Base-by-base conservation (phyloP, 2,797 vertebrate genomes). In the Novumbra hubbsi region DNA sequence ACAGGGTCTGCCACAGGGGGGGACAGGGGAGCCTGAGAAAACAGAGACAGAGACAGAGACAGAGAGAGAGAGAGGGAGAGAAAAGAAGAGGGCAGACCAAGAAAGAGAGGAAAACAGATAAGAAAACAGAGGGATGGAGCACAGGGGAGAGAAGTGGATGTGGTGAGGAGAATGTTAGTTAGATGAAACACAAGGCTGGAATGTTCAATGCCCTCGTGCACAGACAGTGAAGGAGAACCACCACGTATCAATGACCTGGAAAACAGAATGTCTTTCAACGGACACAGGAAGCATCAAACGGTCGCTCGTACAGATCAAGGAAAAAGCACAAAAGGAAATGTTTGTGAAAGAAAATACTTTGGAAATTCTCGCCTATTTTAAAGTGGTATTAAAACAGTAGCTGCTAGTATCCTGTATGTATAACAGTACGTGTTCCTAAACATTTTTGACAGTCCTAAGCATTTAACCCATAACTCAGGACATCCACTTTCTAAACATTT, bases 1-100 rank as follows among this genome's bases (percentile, higher is more conserved):
- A 93, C 92, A 93, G 86, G 90, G 89, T 91, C 90, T 88, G 89
- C 91, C 92, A 92, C 90, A 85, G 90, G 92, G 92, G 92, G 91
- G 91, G 86, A 81, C 79, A 86, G 87, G 88, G 89, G 86, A 88
- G 89, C 81, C 76, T 81, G 87, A 87, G 92, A 91, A 91, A 89
- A 88, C 85, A 84, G 85, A 73, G 65, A 38, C 74, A 72, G 77
- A 76, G 67, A 74, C 71, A 75, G 70, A 76, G 84, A 86, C 84
- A 80, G 87, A 86, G 79, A 80, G 73, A 73, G 75, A 79, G 19
- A 57, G 30, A 67, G 71, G 27, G 34, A 77, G 49, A 57, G 66
- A 81, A 71, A 75, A 68, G 72, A 73, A 49, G 72, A 63, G 27
- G 73, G 75, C 74, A 34, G 70, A 79, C 74, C 86, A 85, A 90